Percentiles rank a stretch among this genome's conserved stretches.
phyloP scores from a whole-genome alignment of 2,888 invertebrate genomes.

The Melipona bicolor region DNA sequence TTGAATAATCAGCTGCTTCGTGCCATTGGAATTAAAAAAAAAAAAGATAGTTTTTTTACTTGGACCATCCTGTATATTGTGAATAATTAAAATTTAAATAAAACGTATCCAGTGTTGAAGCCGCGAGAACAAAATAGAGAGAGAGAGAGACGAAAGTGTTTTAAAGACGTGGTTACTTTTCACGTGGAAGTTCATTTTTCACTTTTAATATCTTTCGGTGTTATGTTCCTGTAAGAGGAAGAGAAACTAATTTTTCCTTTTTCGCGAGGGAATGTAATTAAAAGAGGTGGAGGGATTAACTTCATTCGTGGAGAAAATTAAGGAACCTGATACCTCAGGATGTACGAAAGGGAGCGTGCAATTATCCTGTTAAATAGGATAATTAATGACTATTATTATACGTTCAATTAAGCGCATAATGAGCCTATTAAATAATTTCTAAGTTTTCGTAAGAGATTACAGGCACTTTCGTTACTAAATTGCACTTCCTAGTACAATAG shows the following conservation, averaged over 20 bases:
- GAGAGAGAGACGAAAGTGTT: not conserved
- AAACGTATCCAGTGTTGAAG: not conserved
- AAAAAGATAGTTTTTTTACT: no score
- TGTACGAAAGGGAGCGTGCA: no score
- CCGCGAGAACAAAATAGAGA: not conserved
- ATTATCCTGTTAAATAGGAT: not conserved
- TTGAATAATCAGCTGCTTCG: no score
- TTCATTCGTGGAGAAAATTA: not conserved
- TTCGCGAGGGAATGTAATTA: not conserved
- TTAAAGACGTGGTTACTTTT: not conserved
- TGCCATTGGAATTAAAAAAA: no score
- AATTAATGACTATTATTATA: not conserved
- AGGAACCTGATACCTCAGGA: not conserved
- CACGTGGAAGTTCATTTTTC: not conserved
- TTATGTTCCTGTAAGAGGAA: not conserved
- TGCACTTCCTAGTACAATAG: no score
- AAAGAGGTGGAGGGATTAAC: not conserved
- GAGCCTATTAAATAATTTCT: not conserved
- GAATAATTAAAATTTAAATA: not conserved
- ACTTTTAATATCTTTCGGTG: not conserved
- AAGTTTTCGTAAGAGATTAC: not conserved
- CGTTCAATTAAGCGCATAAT: not conserved
- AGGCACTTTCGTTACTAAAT: not conserved
- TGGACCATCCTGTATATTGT: not conserved
- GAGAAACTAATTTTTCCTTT: not conserved